These are phyloP conservation scores for Drosophila mimica DNA, from an alignment of 2,888 invertebrate species.

Conservation along the genomic window DNA sequence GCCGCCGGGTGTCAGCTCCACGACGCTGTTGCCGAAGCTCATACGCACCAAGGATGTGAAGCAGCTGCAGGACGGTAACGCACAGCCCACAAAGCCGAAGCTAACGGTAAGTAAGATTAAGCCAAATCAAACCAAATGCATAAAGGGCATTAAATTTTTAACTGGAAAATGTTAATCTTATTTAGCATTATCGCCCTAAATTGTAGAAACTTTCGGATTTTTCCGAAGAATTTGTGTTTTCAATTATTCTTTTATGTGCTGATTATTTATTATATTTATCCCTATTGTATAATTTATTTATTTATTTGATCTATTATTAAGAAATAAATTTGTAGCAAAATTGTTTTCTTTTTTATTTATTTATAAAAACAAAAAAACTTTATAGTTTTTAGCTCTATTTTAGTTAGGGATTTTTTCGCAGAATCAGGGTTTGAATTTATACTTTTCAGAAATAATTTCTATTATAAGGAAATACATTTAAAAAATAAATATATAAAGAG, in stretches of 20 bases:
- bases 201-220: background rate
- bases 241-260: background rate
- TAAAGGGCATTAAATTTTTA: background rate
- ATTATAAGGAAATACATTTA: background rate
- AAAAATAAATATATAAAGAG: background rate
- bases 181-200: background rate
- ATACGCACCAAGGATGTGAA: constrained; percentile 92
- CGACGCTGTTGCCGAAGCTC: constrained; percentile 92
- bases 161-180: background rate
- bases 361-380: background rate
- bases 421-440: background rate
- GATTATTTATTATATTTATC: background rate
- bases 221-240: background rate
- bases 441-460: background rate
- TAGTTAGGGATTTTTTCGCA: background rate
- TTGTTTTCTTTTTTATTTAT: background rate
- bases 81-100: constrained; percentile 88
- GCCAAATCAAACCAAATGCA: background rate
- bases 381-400: background rate
- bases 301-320: background rate
- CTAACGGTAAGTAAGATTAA: constrained; percentile 88
- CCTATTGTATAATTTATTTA: background rate
- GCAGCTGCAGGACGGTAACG: constrained; percentile 84
- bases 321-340: background rate
- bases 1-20: constrained; percentile 85